Evolutionary conservation across 2,888 invertebrate genomes (phyloP), one percentile per base, ranked within the genome.

Genomic region (Caenorhabditis doughertyi): DNA sequence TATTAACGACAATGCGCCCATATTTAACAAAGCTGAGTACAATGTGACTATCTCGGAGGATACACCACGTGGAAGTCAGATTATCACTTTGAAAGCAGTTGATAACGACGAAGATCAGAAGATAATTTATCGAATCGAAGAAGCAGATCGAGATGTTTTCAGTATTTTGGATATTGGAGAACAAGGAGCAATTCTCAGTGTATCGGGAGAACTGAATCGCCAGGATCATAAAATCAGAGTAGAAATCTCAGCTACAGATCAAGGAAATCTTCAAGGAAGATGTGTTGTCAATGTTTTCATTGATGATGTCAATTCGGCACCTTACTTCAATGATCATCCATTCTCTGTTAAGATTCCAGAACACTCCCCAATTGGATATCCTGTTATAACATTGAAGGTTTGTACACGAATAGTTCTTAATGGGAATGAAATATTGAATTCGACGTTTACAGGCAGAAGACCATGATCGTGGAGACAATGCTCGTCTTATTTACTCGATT

Each of bases 401-500:
- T 39, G 3, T 70, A n/a, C 5, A 13, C 13, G 25, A 27, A 39
- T 39, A 13, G 7, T 11, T 39, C 16, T 16, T 39, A 39, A 39
- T 39, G 13, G 32, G 9, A 32, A 4, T 9, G 9, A 32, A 32
- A 13, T 39, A 13, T 47, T 47, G 7, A 11, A 21, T 47, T 51
- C 25, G 44, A 21, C 2, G 23, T 32, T 64, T 84, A 18, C 35
- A 87, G 85, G 90, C 98, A 0, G 95, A 95, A 0, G 98, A 98
- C 92, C 95, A 95, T 79, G 98, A 98, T 93, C 96, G 97, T 1
- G 98, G 97, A 0, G 94, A 96, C 58, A 98, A 98, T 93, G 97
- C 97, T 0, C 92, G 93, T 83, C 92, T 94, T 25, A 93, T 92
- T 0, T 94, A 94, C 89, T 91, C 92, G 5, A 90, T 94, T 84